phyloP scores from a whole-genome alignment of 2,113 vertebrate species.

The Scatophagus argus region DNA sequence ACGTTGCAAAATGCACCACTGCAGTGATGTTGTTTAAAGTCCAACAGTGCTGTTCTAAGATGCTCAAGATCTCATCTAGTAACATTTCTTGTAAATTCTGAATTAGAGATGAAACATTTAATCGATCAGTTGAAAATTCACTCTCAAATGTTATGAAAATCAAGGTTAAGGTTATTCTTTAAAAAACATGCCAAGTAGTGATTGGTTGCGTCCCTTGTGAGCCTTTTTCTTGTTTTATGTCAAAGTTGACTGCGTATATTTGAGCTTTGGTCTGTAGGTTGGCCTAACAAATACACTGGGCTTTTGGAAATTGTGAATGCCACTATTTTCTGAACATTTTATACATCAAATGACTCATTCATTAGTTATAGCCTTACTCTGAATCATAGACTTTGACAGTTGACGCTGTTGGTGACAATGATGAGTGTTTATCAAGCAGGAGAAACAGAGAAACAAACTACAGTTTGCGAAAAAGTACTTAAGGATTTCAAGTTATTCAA shows the following conservation, averaged over 20 bases:
- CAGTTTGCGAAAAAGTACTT: background rate
- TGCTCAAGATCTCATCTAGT: background rate
- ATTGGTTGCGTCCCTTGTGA: background rate
- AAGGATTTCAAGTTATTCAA: background rate
- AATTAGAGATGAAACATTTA: background rate
- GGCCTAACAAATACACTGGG: too few relatives aligned
- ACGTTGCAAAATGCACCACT: conserved; percentile 10
- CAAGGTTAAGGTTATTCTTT: background rate
- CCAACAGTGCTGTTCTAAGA: background rate
- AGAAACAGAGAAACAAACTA: background rate
- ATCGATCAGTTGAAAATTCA: background rate
- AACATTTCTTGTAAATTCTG: background rate
- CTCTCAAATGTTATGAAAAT: background rate
- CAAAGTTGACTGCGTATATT: background rate
- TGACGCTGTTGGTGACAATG: background rate
- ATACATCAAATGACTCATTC: background rate
- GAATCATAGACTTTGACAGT: background rate
- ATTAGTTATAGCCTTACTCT: background rate
- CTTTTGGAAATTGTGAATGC: too few relatives aligned
- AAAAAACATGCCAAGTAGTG: background rate
- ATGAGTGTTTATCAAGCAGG: background rate
- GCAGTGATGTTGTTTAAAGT: background rate
- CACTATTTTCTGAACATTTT: background rate
- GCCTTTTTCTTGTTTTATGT: background rate
- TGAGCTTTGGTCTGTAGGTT: background rate